Percentiles rank a stretch among this genome's conserved stretches.
phyloP scores from a whole-genome alignment of 2,888 invertebrate genomes.

The Agrochola lychnidis region DNA sequence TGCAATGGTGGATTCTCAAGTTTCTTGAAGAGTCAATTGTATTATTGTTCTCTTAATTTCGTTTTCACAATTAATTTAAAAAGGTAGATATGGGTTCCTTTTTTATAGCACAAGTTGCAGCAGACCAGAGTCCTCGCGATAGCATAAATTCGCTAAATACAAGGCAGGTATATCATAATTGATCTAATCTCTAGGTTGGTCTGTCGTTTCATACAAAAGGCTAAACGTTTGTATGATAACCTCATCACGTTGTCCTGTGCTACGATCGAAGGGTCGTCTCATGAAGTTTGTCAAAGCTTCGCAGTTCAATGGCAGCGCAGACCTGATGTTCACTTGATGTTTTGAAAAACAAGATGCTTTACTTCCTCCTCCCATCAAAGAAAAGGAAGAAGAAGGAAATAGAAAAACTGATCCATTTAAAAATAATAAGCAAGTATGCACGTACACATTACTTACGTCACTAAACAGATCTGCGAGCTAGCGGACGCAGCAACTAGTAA shows the following conservation, averaged over 20 bases:
- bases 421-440: slow-evolving; percentile 8
- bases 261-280: not conserved
- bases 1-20: slow-evolving; percentile 1
- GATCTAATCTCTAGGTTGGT: not conserved
- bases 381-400: not conserved
- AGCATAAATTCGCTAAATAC: not conserved
- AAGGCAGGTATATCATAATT: not conserved
- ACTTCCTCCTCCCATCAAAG: not conserved
- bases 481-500: slow-evolving; percentile 50
- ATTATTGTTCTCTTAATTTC: not conserved
- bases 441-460: slow-evolving; percentile 45
- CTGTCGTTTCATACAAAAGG: not conserved
- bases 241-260: not conserved
- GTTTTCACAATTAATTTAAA: not conserved
- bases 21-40: not conserved
- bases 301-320: not conserved
- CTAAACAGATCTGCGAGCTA: slow-evolving; percentile 53
- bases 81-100: not conserved
- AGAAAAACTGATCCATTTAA: slow-evolving; percentile 3
- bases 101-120: not conserved
- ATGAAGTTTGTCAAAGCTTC: not conserved
- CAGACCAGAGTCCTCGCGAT: not conserved
- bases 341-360: not conserved
- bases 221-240: not conserved
- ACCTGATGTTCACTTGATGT: not conserved